Evolutionary conservation across 2,888 invertebrate species (phyloP).

Genomic region (Pimpla rufipes): DNA sequence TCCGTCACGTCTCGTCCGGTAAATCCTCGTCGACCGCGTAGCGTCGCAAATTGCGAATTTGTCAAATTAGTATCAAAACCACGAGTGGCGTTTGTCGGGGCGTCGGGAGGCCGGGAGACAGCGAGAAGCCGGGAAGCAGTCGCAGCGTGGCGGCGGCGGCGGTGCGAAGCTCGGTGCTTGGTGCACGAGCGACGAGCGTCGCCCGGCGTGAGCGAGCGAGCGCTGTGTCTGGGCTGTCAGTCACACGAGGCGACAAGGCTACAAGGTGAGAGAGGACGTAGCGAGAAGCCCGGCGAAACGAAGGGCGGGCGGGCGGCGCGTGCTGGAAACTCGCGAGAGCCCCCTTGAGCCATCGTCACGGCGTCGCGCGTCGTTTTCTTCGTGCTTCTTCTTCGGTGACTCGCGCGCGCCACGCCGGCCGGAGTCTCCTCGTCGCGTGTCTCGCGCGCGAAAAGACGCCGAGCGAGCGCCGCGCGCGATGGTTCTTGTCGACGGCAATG

Average conservation of each 20-base stretch:
- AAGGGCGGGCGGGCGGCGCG: slow-evolving; percentile 36
- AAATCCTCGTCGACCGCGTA: slow-evolving; percentile 14
- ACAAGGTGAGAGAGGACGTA: slow-evolving; percentile 39
- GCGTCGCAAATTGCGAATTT: slow-evolving; percentile 67
- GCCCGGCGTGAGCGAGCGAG: slow-evolving; percentile 25
- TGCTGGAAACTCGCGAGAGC: neutral
- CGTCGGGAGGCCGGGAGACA: slow-evolving; percentile 29
- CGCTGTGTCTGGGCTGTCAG: slow-evolving; percentile 59
- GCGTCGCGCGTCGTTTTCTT: slow-evolving; percentile 12
- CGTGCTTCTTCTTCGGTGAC: neutral
- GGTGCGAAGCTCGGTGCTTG: slow-evolving; percentile 23
- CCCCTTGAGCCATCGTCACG: slow-evolving; percentile 19
- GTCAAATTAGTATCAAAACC: slow-evolving; percentile 64
- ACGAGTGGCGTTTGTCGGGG: slow-evolving; percentile 53
- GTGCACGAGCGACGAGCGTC: slow-evolving; percentile 1
- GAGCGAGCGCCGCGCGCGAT: too few relatives aligned
- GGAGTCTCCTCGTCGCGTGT: neutral
- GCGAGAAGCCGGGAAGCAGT: slow-evolving; percentile 43
- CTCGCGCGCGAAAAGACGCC: slow-evolving; percentile 20
- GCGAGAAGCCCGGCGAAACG: neutral
- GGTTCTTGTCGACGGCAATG: slow-evolving; percentile 67
- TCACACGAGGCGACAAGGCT: slow-evolving; percentile 50
- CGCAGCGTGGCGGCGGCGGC: slow-evolving; percentile 16
- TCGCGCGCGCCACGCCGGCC: too few relatives aligned
- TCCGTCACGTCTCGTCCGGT: slow-evolving; percentile 23